Evolutionary conservation across 2,113 vertebrate species (phyloP).

Genomic region (Setophaga petechia): DNA sequence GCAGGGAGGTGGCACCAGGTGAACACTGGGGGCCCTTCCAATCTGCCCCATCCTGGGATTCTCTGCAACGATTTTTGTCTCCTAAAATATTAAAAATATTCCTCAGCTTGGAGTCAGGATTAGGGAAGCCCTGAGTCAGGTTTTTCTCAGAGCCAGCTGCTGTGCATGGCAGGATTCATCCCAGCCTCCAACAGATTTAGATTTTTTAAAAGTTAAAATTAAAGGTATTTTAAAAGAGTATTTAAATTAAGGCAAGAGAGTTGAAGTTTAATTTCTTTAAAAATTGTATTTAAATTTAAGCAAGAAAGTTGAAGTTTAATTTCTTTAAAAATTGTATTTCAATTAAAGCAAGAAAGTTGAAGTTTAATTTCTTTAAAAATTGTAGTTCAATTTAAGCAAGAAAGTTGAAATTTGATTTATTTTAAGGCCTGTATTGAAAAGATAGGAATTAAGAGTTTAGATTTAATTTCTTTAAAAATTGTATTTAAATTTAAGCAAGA

Average conservation of each 20-base stretch:
- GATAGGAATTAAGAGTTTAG: too few relatives aligned
- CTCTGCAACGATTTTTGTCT: neutral
- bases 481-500: too few relatives aligned
- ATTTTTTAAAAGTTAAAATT: neutral
- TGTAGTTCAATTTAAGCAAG: too few relatives aligned
- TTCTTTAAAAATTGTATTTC: neutral
- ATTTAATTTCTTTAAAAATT: too few relatives aligned
- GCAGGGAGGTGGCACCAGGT: neutral
- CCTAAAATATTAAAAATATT: neutral
- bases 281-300: neutral
- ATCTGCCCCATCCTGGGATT: neutral
- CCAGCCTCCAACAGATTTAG: neutral
- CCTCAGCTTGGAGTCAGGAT: neutral
- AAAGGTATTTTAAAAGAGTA: fast-evolving
- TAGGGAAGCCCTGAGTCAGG: neutral
- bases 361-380: neutral
- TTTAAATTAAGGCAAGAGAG: neutral
- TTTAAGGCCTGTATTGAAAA: too few relatives aligned
- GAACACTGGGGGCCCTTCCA: neutral
- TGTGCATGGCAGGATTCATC: neutral
- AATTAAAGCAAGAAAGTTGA: neutral
- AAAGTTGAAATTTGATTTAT: too few relatives aligned
- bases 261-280: neutral
- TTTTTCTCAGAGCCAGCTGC: neutral
- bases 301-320: too few relatives aligned